Conservation (phyloP, 1,140 invertebrate genomes). For the Tetramorium parvispinum region DNA sequence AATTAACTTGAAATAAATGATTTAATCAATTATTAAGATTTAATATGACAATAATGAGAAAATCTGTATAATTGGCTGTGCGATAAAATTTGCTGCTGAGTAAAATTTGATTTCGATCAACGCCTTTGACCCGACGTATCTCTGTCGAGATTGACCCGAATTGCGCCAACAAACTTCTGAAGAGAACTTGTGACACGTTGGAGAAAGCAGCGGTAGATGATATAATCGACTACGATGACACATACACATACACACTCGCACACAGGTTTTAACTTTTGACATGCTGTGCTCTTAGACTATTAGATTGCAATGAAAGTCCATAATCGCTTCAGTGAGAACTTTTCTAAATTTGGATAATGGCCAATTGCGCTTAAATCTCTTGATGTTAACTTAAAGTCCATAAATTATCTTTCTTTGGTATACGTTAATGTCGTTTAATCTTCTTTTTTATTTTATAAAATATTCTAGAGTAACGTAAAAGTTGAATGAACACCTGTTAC, state of each 20-base stretch:
- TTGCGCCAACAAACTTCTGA: conserved; percentile 64
- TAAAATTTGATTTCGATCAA: conserved; percentile 63
- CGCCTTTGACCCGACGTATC: conserved; percentile 54
- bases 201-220: conserved; percentile 46
- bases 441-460: neutral
- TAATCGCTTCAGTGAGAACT: neutral
- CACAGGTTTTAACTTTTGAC: conserved; percentile 46
- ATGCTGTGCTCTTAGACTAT: neutral
- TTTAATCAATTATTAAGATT: conserved; percentile 12
- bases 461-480: conserved; percentile 1
- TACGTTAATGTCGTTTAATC: neutral
- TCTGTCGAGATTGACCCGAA: conserved; percentile 65
- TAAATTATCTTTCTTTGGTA: conserved; percentile 17
- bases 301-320: neutral
- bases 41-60: neutral
- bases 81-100: conserved; percentile 42
- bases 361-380: neutral
- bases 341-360: neutral
- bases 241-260: neutral
- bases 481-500: conserved; percentile 7
- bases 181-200: conserved; percentile 58
- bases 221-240: conserved; percentile 67
- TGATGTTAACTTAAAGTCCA: neutral
- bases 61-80: conserved; percentile 43
- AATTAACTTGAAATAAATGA: neutral